A percentile compares a stretch with the other conserved stretches of the same genome.
These are phyloP conservation scores for Cyanoramphus novaezelandiae DNA, from an alignment of 2,113 vertebrate genomes.

Conservation along the genomic window DNA sequence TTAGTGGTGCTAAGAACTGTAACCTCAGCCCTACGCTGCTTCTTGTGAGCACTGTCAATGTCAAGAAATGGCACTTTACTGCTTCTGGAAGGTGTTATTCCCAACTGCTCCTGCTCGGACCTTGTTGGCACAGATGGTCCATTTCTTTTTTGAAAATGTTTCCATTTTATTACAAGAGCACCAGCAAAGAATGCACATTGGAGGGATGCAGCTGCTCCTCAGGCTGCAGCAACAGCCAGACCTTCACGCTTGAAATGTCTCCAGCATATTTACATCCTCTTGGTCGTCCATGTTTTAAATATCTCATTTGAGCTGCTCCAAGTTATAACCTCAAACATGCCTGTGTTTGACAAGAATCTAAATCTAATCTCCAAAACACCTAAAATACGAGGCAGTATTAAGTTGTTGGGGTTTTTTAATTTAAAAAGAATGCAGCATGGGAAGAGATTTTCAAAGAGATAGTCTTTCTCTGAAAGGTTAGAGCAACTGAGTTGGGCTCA, in stretches of 20 bases:
- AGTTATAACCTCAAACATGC: background rate
- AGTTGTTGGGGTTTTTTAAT: background rate
- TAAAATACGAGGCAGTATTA: background rate
- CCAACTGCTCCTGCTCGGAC: background rate
- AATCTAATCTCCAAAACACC: background rate
- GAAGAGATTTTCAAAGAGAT: background rate
- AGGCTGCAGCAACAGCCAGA: background rate
- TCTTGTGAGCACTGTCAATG: background rate
- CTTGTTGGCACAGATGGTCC: background rate
- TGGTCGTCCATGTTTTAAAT: background rate
- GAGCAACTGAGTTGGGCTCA: background rate
- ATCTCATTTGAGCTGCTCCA: background rate
- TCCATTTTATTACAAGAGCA: background rate
- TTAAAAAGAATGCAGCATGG: background rate
- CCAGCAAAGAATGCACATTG: fast-evolving
- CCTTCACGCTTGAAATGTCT: background rate
- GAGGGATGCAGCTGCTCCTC: background rate
- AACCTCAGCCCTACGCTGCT: background rate
- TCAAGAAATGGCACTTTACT: fast-evolving
- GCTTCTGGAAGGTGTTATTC: background rate
- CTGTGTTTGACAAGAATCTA: background rate
- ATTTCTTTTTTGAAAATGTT: background rate
- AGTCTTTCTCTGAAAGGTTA: background rate
- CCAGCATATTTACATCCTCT: background rate
- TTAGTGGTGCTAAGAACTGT: background rate